Base-by-base conservation (phyloP, 1,140 invertebrate species). In the Drosophila sproati region DNA sequence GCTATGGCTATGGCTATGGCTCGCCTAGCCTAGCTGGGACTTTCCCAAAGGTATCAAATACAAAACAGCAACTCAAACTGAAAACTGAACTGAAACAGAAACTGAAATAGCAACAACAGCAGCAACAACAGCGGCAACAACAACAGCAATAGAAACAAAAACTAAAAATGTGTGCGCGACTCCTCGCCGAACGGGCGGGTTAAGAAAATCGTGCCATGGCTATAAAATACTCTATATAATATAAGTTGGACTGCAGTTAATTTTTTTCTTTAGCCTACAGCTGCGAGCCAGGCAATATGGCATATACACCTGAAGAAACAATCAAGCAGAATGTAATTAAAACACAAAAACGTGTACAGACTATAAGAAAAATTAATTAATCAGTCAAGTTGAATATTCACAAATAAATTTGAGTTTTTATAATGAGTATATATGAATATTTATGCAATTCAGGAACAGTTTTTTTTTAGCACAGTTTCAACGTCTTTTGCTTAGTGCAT, bases 21-120 rank as follows among this genome's bases (percentile, higher is more conserved):
- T 66, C 61, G 48, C 34, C 68, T 37, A 5, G 52, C 7, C 54
- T 8, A 8, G 52, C 32, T 10, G 5, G 39, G 56, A 69, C 59
- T 47, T 82, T 88, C 83, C 85, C 83, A 78, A 80, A 89, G 87
- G 83, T 88, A 88, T 88, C 83, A 89, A 83, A 88, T 88, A 82
- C 85, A 71, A 81, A 73, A 85, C 60, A 55, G 69, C 61, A 71
- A 73, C 63, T 68, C 63, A 69, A 73, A 73, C 71, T 66, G 52
- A 72, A 67, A 67, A 57, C 63, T 43, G 39, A 67, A 57, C 63
- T 43, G 39, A 43, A 43, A 43, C 39, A 43, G 31, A 59, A 66
- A 64, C 61, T 62, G 51, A 28, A 69, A 62, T 34, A 50, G 45
- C 28, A 61, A 61, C 59, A 35, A 7, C 37, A 41, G 8, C 39